phyloP scores from a whole-genome alignment of 2,888 invertebrate genomes.

The Hirtodrosophila histrioides region DNA sequence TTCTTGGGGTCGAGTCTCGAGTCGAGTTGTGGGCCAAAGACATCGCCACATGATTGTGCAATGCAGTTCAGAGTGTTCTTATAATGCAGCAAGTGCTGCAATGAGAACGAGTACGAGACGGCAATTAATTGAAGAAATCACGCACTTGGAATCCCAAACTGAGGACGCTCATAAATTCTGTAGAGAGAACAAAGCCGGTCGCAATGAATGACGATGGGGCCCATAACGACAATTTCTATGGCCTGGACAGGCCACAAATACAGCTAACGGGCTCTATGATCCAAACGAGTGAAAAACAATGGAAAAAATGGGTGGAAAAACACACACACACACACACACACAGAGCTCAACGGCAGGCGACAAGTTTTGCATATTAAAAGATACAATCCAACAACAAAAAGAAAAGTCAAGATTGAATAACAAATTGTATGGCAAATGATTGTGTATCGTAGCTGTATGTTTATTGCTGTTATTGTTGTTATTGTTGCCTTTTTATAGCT shows the following conservation, averaged over 20 bases:
- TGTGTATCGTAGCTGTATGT: conserved; percentile 49
- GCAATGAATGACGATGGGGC: conserved; percentile 43
- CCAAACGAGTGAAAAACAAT: conserved; percentile 15
- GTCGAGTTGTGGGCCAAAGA: conserved; percentile 12
- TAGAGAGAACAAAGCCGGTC: conserved; percentile 36
- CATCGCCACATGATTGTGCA: conserved; percentile 60
- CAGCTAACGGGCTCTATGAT: conserved; percentile 62
- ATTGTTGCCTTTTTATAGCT: conserved; percentile 55
- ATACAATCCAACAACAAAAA: conserved; percentile 17
- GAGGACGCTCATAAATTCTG: conserved; percentile 47
- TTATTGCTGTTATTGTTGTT: conserved; percentile 25
- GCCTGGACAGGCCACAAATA: conserved; percentile 53
- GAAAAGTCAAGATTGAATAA: conserved; percentile 41
- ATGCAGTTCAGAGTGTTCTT: conserved; percentile 35
- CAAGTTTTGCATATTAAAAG: conserved; percentile 67
- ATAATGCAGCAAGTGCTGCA: conserved; percentile 48
- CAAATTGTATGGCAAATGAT: conserved; percentile 52
- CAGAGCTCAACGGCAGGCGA: conserved; percentile 45
- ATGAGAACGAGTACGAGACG: conserved; percentile 34
- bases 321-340: no score
- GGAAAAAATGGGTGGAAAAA: conserved; percentile 4
- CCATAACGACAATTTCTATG: conserved; percentile 59
- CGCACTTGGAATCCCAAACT: conserved; percentile 65
- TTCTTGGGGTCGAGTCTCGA: conserved; percentile 9
- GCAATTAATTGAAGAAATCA: conserved; percentile 78